Conservation (phyloP, 2,888 invertebrate genomes). For the Tanaodytes sp. region DNA sequence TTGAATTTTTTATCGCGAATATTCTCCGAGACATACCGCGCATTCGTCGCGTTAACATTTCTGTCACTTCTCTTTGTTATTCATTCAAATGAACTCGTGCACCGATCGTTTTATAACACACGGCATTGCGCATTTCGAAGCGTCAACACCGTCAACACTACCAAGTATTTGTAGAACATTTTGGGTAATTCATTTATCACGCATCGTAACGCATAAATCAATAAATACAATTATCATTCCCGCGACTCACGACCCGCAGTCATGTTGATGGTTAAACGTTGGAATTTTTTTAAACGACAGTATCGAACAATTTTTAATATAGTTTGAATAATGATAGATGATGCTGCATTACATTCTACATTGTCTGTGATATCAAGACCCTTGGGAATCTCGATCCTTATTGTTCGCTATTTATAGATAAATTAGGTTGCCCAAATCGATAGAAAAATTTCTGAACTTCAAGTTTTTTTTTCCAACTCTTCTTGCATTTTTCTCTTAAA, state of each 20-base stretch:
- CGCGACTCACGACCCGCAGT: too few species aligned
- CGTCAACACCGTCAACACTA: conserved; percentile 32
- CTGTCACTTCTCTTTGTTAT: neutral
- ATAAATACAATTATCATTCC: neutral
- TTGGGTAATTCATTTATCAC: conserved; percentile 27
- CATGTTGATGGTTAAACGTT: too few species aligned
- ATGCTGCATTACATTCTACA: conserved; percentile 8
- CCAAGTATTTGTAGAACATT: conserved; percentile 9
- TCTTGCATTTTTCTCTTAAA: too few species aligned
- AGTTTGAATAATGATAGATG: conserved; percentile 2
- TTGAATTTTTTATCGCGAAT: neutral
- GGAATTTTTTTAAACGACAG: neutral
- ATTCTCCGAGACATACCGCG: too few species aligned
- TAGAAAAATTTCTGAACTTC: conserved; percentile 20
- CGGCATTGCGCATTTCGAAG: conserved; percentile 48
- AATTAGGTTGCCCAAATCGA: conserved; percentile 63
- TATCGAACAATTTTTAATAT: neutral
- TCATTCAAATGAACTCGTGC: neutral
- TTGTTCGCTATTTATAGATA: conserved; percentile 63
- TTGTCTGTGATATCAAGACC: conserved; percentile 28
- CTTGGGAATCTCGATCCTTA: conserved; percentile 39
- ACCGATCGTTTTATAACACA: conserved; percentile 21
- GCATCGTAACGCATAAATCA: neutral
- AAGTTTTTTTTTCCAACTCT: too few species aligned
- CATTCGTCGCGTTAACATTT: too few species aligned